Evolutionary conservation across 2,888 invertebrate species (phyloP), one percentile per base, ranked within the genome.

Genomic region (Dione juno): DNA sequence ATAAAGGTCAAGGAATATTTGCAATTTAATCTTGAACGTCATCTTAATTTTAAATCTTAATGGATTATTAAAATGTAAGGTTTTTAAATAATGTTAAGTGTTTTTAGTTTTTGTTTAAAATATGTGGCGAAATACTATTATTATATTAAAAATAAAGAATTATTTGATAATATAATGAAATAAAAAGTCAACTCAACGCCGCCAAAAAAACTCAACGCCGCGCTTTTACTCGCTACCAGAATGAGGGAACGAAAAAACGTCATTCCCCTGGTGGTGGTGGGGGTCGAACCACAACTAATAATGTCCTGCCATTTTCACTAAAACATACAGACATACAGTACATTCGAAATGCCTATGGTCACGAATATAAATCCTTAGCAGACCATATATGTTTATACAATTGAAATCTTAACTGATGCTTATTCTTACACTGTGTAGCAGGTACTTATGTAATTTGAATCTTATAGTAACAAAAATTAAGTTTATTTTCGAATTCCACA

Each of bases 391-490:
- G 54, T 65, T 67, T 50, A 53, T 72, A 74, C 72, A 72, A 74
- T 72, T 70, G 68, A 66, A 73, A 74, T 77, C 77, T 79, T 78
- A 80, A 81, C 80, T 77, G 77, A 48, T 41, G 67, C 57, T 65
- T 53, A 9, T 71, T 54, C 54, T 28, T 50, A 11, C 1, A 41
- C 9, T 0, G 21, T 53, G 11, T 19, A 50, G 41, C 9, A 37
- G 13, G 13, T 64, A 28, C 5, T 28, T 28, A 28, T 28, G 28
- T n/a, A 69, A 67, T 43, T 43, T 53, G 35, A 16, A 35, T 35
- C 63, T 81, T 77, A 83, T 82, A 61, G 14, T 13, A 76, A 63
- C 74, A 75, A 37, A 28, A 8, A 71, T 79, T 84, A 84, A 79
- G 82, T 81, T 77, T 76, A 81, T 70, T 57, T 71, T 67, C 13